Base-by-base conservation (phyloP, 2,113 vertebrate genomes). In the Eurystomus gularis region DNA sequence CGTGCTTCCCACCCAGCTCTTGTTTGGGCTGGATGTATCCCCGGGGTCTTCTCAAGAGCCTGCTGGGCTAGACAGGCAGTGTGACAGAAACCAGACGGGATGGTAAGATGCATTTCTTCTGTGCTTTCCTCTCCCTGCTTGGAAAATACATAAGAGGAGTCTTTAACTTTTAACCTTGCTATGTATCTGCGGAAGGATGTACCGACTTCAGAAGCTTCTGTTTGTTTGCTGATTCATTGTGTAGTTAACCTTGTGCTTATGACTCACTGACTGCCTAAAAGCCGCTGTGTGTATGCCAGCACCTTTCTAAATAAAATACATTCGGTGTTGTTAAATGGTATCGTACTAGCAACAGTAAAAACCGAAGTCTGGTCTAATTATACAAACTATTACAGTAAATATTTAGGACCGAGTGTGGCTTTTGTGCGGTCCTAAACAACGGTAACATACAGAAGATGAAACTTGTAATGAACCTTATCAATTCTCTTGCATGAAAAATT, bases 11-110 rank as follows among this genome's bases (percentile, higher is more conserved):
- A 1, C n/a, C n/a, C 1, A 69, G 11, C 1, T 0, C 40, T 51
- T 62, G 31, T 12, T 58, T 19, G 19, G 26, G n/a, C 23, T 44
- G 9, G 61, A 65, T 23, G 1, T 17, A 37, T 5, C 62, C 64
- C 40, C 2, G 2, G 44, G 65, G 18, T 66, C 40, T 72, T 62
- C 15, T 35, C 60, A 77, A 62, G 46, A 71, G 60, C 20, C 9
- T 35, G 33, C 10, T 46, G 79, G 58, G 23, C 24, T 33, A 54
- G 33, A 39, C 24, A 84, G 52, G 33, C 86, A 66, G 13, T 15
- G n/a, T 0, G 0, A 49, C 57, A 85, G 35, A 48, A 78, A 64
- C 39, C 11, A 33, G n/a, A 51, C 0, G 4, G 33, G 42, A 57
- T 49, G 17, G 28, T 73, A 54, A 24, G 23, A 29, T 7, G 12